A percentile compares a stretch with the other conserved stretches of the same genome.
Evolutionary conservation across 2,888 invertebrate species (phyloP).

Genomic region (Dasypolia templi): DNA sequence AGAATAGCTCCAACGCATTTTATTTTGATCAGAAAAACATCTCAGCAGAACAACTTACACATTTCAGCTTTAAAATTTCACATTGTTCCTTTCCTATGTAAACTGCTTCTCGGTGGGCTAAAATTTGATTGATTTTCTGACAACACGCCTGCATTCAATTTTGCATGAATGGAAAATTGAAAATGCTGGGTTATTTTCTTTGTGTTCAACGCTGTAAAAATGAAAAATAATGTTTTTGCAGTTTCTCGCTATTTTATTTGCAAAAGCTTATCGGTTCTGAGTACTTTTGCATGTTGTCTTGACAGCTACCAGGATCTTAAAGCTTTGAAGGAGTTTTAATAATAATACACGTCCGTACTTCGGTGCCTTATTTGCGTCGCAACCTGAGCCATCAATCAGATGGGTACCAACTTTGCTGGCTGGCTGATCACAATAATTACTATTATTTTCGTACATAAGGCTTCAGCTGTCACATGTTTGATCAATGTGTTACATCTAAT

Average conservation of each 20-base stretch:
- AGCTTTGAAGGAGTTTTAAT: too few relatives aligned
- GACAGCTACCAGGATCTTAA: background rate
- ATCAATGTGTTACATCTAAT: background rate
- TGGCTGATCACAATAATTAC: background rate
- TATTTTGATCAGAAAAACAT: background rate
- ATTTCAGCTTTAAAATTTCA: background rate
- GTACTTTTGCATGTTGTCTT: background rate
- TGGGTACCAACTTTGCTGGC: background rate
- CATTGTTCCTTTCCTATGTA: constrained; percentile 4
- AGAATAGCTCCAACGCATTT: background rate
- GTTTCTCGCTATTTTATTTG: background rate
- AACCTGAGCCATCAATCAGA: background rate
- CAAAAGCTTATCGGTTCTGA: background rate
- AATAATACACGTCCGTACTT: background rate
- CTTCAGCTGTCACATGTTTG: background rate
- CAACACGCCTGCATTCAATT: constrained; percentile 2
- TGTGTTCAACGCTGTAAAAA: background rate
- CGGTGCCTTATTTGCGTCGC: background rate
- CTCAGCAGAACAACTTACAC: background rate
- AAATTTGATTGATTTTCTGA: constrained; percentile 30
- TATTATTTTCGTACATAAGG: background rate
- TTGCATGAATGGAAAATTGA: constrained; percentile 35
- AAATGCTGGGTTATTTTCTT: constrained; percentile 27
- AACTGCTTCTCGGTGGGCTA: background rate
- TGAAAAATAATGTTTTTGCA: background rate